A percentile compares a stretch with the other conserved stretches of the same genome.
phyloP scores from a whole-genome alignment of 1,140 invertebrate genomes.

The Cheumatopsyche charites region DNA sequence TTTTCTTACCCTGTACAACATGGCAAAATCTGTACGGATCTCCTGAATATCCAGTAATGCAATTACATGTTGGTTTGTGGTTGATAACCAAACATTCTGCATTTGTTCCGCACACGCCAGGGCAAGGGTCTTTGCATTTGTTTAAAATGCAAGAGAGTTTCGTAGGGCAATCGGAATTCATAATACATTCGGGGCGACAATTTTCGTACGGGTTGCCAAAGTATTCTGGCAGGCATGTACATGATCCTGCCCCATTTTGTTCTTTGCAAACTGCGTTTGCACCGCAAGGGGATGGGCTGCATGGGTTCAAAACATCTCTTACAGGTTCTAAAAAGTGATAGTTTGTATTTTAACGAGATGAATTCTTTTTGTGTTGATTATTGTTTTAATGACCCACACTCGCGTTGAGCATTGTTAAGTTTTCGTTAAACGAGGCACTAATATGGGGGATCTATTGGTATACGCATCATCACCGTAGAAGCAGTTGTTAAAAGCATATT shows the following conservation, averaged over 20 bases:
- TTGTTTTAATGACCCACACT: conserved; percentile 9
- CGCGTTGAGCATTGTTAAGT: too few relatives aligned
- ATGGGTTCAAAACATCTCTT: conserved; percentile 55
- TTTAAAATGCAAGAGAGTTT: conserved; percentile 67
- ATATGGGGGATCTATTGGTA: too few relatives aligned
- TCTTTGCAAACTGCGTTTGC: conserved; percentile 67
- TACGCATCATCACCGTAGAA: too few relatives aligned
- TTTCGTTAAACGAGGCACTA: too few relatives aligned
- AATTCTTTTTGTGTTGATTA: too few relatives aligned
- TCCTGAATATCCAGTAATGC: conserved; percentile 74
- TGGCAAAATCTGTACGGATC: conserved; percentile 71
- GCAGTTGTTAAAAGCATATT: too few relatives aligned
- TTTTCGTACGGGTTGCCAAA: conserved; percentile 70
- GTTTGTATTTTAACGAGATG: too few relatives aligned
- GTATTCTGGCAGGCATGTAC: conserved; percentile 64
- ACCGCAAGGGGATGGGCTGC: conserved; percentile 66
- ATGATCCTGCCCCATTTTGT: conserved; percentile 70
- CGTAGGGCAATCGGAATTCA: conserved; percentile 69
- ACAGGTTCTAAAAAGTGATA: background rate
- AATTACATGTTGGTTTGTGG: conserved; percentile 69
- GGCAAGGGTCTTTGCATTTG: conserved; percentile 72
- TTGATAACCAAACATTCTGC: conserved; percentile 70
- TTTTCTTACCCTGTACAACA: conserved; percentile 40
- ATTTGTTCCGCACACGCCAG: conserved; percentile 69
- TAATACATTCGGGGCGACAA: conserved; percentile 72